Evolutionary conservation across 2,113 vertebrate genomes (phyloP).

Genomic region (Centropristis striata): DNA sequence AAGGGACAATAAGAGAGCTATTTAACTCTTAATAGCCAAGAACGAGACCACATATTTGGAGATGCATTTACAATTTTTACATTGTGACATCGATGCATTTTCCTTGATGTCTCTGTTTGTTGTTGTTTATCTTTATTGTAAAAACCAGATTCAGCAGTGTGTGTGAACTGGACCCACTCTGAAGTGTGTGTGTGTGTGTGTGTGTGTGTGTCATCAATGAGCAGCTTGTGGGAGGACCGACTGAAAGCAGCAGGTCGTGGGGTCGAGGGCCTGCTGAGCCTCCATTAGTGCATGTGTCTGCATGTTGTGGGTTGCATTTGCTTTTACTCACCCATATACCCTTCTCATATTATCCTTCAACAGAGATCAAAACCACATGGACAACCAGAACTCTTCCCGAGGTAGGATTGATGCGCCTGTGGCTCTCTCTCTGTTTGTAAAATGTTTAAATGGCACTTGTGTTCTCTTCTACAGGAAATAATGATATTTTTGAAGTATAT

Average conservation of each 20-base stretch:
- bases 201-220: neutral
- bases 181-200: conserved; percentile 15
- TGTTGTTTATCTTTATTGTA: neutral
- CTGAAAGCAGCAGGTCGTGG: conserved; percentile 10
- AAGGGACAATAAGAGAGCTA: neutral
- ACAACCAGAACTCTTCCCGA: conserved; percentile 72
- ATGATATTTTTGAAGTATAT: conserved; percentile 53
- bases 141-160: conserved; percentile 16
- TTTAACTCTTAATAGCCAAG: neutral
- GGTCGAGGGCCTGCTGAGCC: conserved; percentile 31
- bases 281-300: conserved; percentile 37
- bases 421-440: conserved; percentile 5
- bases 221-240: conserved; percentile 5
- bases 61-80: neutral
- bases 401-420: conserved; percentile 50
- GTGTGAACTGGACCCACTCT: conserved; percentile 10
- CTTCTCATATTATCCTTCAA: neutral
- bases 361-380: conserved; percentile 55
- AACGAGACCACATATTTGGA: neutral
- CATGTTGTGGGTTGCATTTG: neutral
- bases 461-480: conserved; percentile 7
- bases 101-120: neutral
- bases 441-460: conserved; percentile 5
- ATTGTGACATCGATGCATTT: neutral
- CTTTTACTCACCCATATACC: neutral